phyloP scores from a whole-genome alignment of 2,113 vertebrate genomes.

The Cyphomyrus discorhynchus region DNA sequence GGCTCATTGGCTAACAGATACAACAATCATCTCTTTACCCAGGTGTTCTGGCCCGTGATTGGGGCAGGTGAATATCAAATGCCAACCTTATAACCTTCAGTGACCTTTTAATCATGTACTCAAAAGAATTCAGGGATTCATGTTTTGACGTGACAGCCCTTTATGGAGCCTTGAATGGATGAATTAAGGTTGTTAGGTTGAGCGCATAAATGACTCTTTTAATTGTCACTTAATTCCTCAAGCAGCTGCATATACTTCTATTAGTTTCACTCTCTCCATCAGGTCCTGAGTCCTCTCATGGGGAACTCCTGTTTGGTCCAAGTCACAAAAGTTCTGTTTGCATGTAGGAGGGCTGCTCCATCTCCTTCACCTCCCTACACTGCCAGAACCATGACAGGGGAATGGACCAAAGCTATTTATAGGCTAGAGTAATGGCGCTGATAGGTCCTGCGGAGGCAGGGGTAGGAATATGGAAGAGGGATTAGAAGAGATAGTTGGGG shows the following conservation, averaged over 20 bases:
- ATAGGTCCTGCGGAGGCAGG: conserved; percentile 57
- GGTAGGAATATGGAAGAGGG: conserved; percentile 57
- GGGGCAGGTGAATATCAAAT: background rate
- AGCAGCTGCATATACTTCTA: background rate
- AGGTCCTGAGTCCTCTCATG: background rate
- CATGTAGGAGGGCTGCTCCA: background rate
- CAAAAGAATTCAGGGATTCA: background rate
- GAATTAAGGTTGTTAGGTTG: background rate
- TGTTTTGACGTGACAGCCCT: background rate
- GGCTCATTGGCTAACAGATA: background rate
- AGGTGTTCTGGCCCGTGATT: background rate
- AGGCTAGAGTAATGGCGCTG: conserved; percentile 59
- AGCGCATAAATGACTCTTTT: background rate
- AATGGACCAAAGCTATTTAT: conserved; percentile 55
- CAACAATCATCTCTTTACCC: background rate
- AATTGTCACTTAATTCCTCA: background rate
- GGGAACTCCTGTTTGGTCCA: background rate
- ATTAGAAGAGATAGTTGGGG: conserved; percentile 53
- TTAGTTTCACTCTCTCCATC: background rate
- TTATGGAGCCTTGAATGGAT: background rate
- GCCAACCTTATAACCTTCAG: background rate
- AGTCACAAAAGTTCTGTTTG: background rate
- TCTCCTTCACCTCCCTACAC: conserved; percentile 20
- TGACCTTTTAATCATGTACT: background rate
- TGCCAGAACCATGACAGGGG: conserved; percentile 36